These are phyloP conservation scores for Arothron firmamentum DNA, from an alignment of 2,113 vertebrate genomes.

Conservation along the genomic window DNA sequence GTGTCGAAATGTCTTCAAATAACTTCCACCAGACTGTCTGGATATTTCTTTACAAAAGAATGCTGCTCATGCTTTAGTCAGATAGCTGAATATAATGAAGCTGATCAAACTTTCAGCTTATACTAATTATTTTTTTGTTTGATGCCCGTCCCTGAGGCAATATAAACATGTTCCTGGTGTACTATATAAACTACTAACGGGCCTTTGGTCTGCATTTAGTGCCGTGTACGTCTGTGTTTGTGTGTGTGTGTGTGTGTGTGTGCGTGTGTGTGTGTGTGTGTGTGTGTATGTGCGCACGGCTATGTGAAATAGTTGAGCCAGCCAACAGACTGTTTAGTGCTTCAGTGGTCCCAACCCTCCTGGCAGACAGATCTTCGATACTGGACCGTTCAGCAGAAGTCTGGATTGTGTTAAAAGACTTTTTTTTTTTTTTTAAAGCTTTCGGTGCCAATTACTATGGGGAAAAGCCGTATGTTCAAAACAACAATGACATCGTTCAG, in stretches of 20 bases:
- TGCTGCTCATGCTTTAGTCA: background rate
- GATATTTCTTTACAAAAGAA: constrained; percentile 12
- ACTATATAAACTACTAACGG: constrained; percentile 1
- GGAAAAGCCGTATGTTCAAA: background rate
- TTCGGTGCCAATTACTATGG: background rate
- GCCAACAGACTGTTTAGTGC: constrained; percentile 14
- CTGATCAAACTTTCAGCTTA: constrained; percentile 17
- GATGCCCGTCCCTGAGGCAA: background rate
- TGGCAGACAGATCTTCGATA: constrained; percentile 17
- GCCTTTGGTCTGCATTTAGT: too few species aligned
- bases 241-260: too few species aligned
- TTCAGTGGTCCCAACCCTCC: constrained; percentile 9
- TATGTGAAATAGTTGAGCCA: constrained; percentile 10
- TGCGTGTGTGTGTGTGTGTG: too few species aligned
- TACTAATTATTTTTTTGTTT: background rate
- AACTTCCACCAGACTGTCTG: constrained; percentile 28
- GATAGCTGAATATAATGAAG: constrained; percentile 13
- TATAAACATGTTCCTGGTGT: background rate
- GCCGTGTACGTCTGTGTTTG: too few species aligned
- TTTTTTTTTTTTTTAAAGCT: background rate
- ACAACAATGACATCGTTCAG: too few species aligned
- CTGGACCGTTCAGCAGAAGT: constrained; percentile 9
- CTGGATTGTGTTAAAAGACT: constrained; percentile 14
- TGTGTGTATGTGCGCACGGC: too few species aligned
- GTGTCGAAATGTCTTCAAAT: constrained; percentile 14